Conservation (phyloP, 2,888 invertebrate genomes). For the Epirrhoe alternata region DNA sequence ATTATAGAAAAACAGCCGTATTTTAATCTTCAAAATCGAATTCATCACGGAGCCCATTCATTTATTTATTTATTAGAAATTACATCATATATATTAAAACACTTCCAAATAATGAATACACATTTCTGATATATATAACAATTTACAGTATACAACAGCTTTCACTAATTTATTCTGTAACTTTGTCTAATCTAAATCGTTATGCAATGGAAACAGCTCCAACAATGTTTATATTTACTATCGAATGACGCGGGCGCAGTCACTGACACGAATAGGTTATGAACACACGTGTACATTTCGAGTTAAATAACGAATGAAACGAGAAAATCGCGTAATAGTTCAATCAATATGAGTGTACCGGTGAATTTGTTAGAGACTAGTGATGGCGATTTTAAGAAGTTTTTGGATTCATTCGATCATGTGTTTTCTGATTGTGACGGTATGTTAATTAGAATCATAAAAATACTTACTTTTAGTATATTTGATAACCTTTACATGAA, state of each 20-base stretch:
- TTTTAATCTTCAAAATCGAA: too few relatives aligned
- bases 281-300: conserved; percentile 59
- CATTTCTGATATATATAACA: too few relatives aligned
- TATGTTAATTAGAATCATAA: conserved; percentile 65
- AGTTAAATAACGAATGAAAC: background rate
- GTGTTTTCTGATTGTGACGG: conserved; percentile 92
- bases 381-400: conserved; percentile 73
- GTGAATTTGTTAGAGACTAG: conserved; percentile 73
- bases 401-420: conserved; percentile 88
- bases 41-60: too few relatives aligned
- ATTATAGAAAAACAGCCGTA: too few relatives aligned
- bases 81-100: too few relatives aligned
- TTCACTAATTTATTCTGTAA: too few relatives aligned
- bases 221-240: conserved; percentile 52
- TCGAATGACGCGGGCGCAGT: conserved; percentile 69
- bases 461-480: too few relatives aligned
- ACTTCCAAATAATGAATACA: too few relatives aligned
- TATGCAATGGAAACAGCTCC: conserved; percentile 50
- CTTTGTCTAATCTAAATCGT: background rate
- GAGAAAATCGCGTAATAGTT: background rate
- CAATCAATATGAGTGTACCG: conserved; percentile 54
- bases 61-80: too few relatives aligned
- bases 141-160: too few relatives aligned
- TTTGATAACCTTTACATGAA: too few relatives aligned
- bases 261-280: conserved; percentile 55